phyloP scores from a whole-genome alignment of 2,113 vertebrate species.

The Hystrix brachyura region DNA sequence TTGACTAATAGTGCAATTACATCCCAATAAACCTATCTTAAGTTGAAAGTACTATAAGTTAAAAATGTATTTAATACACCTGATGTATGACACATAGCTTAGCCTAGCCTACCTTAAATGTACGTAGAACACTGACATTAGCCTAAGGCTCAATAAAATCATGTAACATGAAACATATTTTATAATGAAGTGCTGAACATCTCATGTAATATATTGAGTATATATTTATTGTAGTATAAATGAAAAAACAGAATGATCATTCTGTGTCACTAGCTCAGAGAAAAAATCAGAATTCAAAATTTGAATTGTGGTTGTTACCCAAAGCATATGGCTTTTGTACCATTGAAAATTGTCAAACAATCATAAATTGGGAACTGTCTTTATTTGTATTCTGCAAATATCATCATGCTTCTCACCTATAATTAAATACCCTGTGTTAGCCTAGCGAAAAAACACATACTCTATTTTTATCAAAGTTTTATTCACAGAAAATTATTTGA shows the following conservation, averaged over 20 bases:
- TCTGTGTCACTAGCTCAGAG: background rate
- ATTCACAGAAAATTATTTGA: background rate
- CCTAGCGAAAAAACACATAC: background rate
- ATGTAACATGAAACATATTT: background rate
- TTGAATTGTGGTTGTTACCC: background rate
- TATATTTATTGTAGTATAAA: background rate
- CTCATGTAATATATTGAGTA: background rate
- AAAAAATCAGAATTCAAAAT: background rate
- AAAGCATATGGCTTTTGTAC: background rate
- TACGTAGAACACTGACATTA: background rate
- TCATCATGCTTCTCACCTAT: background rate
- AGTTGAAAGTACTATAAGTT: background rate
- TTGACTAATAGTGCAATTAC: background rate
- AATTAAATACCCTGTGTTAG: background rate
- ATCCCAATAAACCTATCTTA: background rate
- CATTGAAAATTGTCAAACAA: background rate
- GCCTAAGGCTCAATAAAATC: background rate
- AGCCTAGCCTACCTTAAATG: background rate
- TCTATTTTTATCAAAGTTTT: background rate
- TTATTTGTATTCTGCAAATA: background rate
- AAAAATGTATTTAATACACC: background rate
- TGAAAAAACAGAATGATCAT: background rate
- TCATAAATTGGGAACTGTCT: background rate
- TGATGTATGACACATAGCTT: background rate
- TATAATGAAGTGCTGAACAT: background rate